Evolutionary conservation across 2,888 invertebrate species (phyloP).

Genomic region (Drosophila anomelani): DNA sequence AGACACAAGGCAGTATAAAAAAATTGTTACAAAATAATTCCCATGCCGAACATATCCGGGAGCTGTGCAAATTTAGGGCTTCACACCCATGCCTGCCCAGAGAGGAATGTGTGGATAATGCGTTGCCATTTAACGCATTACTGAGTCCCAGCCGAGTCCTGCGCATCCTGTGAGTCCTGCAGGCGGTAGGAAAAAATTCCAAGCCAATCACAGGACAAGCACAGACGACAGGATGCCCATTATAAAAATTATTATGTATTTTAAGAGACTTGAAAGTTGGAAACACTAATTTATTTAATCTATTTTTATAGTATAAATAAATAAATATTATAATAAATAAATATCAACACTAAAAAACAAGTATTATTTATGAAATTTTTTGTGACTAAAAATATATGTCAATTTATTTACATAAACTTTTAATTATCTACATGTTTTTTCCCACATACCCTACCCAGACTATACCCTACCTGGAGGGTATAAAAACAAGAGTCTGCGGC

Average conservation of each 20-base stretch:
- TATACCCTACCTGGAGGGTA: conserved; percentile 15
- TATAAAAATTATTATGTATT: neutral
- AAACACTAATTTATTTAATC: no score
- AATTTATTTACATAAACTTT: neutral
- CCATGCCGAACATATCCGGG: conserved; percentile 45
- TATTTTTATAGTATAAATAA: no score
- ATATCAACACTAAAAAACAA: neutral
- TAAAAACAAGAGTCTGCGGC: conserved; percentile 31
- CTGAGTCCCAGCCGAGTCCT: conserved; percentile 23
- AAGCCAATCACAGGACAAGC: neutral
- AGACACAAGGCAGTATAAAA: conserved; percentile 8
- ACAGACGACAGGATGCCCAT: neutral
- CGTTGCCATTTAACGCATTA: conserved; percentile 70
- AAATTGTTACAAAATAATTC: conserved; percentile 53
- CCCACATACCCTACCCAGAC: neutral
- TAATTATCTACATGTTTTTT: neutral
- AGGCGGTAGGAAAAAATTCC: conserved; percentile 7
- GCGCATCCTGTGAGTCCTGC: conserved; percentile 8
- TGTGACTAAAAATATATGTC: neutral
- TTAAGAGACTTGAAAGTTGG: neutral
- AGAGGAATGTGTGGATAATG: conserved; percentile 68
- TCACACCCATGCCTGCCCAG: conserved; percentile 45
- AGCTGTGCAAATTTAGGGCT: conserved; percentile 66
- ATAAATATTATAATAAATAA: no score
- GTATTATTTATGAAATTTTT: neutral